These are phyloP conservation scores for Acanthosepion lycidas DNA, from an alignment of 2,888 invertebrate species.

Conservation along the genomic window DNA sequence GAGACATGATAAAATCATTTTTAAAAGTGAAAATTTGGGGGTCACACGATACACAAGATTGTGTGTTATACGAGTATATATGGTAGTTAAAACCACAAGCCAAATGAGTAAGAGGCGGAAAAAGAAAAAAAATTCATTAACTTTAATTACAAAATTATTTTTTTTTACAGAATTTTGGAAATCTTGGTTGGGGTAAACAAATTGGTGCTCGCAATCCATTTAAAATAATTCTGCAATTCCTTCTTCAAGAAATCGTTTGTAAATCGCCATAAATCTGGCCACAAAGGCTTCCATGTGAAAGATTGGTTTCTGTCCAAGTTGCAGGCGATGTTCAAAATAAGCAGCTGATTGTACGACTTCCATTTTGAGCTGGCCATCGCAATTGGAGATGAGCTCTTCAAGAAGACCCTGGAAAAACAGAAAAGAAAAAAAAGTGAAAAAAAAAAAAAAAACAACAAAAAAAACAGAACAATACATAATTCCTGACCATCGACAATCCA, in stretches of 20 bases:
- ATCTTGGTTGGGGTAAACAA: not conserved
- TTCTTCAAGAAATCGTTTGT: constrained; percentile 89
- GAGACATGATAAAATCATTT: too few relatives aligned
- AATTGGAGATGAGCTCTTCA: constrained; percentile 88
- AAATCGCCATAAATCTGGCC: constrained; percentile 95
- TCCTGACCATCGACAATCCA: not conserved
- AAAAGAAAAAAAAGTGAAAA: not conserved
- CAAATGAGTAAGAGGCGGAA: too few relatives aligned
- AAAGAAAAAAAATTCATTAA: not conserved
- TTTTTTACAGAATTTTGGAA: not conserved
- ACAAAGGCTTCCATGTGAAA: constrained; percentile 98
- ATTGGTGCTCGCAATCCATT: constrained; percentile 45
- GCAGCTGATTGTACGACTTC: constrained; percentile 91
- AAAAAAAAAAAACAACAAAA: not conserved
- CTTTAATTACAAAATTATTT: not conserved
- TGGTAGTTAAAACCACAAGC: too few relatives aligned
- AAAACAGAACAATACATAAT: not conserved
- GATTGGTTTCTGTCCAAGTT: constrained; percentile 92
- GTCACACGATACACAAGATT: too few relatives aligned
- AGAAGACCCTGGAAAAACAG: constrained; percentile 80
- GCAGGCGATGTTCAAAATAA: constrained; percentile 92
- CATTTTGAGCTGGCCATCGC: constrained; percentile 90
- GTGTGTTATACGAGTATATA: too few relatives aligned
- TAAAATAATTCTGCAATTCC: constrained; percentile 71
- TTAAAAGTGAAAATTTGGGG: too few relatives aligned